These are phyloP conservation scores for Thereuonema tuberculata DNA, from an alignment of 1,140 invertebrate genomes.

Conservation along the genomic window DNA sequence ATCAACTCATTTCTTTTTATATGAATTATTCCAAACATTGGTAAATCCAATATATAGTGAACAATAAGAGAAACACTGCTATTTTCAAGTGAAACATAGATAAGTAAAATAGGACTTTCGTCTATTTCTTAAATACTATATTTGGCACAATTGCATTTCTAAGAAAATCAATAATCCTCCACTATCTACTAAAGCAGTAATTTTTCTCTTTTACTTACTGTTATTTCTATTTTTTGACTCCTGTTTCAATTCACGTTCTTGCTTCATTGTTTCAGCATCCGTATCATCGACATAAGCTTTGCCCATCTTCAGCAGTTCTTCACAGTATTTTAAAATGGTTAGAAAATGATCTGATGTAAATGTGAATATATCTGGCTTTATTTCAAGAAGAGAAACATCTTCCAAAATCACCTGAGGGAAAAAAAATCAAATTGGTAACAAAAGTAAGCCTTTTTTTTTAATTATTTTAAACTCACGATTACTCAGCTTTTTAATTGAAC, in stretches of 20 bases:
- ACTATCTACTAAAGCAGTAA: too few relatives aligned
- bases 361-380: conserved; percentile 85
- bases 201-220: too few relatives aligned
- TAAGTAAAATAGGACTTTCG: too few relatives aligned
- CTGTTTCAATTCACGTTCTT: conserved; percentile 73
- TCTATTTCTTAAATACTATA: too few relatives aligned
- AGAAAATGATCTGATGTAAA: conserved; percentile 98
- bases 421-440: not conserved
- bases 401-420: conserved; percentile 71
- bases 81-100: too few relatives aligned
- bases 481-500: not conserved
- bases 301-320: conserved; percentile 68
- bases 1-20: too few relatives aligned
- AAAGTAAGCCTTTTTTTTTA: not conserved
- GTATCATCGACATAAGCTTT: conserved; percentile 97
- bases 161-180: too few relatives aligned
- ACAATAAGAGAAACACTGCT: too few relatives aligned
- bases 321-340: conserved; percentile 71
- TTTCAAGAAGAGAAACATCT: conserved; percentile 79
- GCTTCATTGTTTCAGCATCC: conserved; percentile 84
- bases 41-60: too few relatives aligned
- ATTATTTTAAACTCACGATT: not conserved
- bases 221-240: conserved; percentile 79
- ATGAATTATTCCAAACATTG: too few relatives aligned
- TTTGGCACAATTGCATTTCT: too few relatives aligned